Evolutionary conservation across 2,888 invertebrate species (phyloP).

Genomic region (Acleris holmiana): DNA sequence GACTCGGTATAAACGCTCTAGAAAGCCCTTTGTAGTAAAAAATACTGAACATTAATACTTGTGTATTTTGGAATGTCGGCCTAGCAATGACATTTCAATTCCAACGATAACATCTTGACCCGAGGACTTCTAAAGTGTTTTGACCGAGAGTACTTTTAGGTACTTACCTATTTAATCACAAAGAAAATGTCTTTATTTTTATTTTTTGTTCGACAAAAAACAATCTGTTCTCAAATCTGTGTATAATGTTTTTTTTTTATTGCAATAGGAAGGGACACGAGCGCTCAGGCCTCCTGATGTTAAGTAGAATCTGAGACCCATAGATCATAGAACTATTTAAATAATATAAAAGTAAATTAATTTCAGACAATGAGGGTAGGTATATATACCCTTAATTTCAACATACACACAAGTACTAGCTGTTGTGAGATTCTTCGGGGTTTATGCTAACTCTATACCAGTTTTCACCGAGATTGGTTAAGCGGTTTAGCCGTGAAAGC

Average conservation of each 20-base stretch:
- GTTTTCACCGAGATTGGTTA: too few species aligned
- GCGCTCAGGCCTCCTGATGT: too few species aligned
- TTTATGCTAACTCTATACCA: too few species aligned
- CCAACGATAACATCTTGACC: slow-evolving; percentile 22
- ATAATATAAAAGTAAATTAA: background rate
- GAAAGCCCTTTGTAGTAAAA: slow-evolving; percentile 15
- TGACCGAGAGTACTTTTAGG: slow-evolving; percentile 3
- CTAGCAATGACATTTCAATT: slow-evolving; percentile 34
- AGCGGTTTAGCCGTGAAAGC: too few species aligned
- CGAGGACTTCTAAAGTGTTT: slow-evolving; percentile 15
- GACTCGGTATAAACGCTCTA: slow-evolving; percentile 5
- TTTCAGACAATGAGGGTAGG: too few species aligned
- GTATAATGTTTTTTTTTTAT: too few species aligned
- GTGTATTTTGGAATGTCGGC: slow-evolving; percentile 8
- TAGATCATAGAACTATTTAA: too few species aligned
- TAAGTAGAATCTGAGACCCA: too few species aligned
- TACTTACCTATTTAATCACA: slow-evolving; percentile 10
- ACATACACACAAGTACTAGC: too few species aligned
- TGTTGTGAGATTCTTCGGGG: too few species aligned
- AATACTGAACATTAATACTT: slow-evolving; percentile 2
- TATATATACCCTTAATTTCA: too few species aligned
- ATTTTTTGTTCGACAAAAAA: background rate
- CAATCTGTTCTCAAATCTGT: background rate
- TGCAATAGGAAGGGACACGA: too few species aligned
- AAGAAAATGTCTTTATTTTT: slow-evolving; percentile 5